Evolutionary conservation across 2,113 vertebrate species (phyloP).

Genomic region (Gasterosteus aculeatus): DNA sequence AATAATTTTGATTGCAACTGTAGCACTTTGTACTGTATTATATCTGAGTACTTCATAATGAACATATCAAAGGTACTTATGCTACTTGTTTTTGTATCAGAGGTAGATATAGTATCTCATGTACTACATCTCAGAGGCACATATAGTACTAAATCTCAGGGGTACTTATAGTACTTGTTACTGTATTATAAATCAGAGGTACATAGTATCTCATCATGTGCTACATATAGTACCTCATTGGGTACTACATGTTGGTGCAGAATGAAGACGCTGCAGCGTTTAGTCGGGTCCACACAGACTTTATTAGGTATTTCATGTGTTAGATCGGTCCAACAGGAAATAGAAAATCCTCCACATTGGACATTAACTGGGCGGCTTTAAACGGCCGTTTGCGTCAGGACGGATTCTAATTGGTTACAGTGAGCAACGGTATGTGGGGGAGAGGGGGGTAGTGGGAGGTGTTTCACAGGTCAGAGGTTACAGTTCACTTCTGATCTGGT

Average conservation of each 20-base stretch:
- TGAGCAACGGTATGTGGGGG: neutral
- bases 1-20: too few relatives aligned
- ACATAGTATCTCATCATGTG: too few relatives aligned
- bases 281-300: conserved; percentile 60
- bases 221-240: too few relatives aligned
- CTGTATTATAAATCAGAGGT: too few relatives aligned
- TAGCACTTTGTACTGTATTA: too few relatives aligned
- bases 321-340: conserved; percentile 62
- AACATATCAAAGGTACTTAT: too few relatives aligned
- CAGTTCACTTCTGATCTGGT: conserved; percentile 92
- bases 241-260: neutral
- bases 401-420: conserved; percentile 51
- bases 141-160: too few relatives aligned
- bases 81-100: too few relatives aligned
- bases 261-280: conserved; percentile 40
- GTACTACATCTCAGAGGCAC: too few relatives aligned
- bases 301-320: conserved; percentile 68
- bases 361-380: conserved; percentile 63
- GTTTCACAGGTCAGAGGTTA: conserved; percentile 3
- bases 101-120: too few relatives aligned
- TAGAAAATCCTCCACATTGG: conserved; percentile 61
- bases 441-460: neutral
- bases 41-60: too few relatives aligned
- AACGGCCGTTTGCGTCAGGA: conserved; percentile 40
- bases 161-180: too few relatives aligned